Percentiles rank a stretch among this genome's conserved stretches.
Evolutionary conservation across 2,113 vertebrate genomes (phyloP).

Genomic region (Apus apus): DNA sequence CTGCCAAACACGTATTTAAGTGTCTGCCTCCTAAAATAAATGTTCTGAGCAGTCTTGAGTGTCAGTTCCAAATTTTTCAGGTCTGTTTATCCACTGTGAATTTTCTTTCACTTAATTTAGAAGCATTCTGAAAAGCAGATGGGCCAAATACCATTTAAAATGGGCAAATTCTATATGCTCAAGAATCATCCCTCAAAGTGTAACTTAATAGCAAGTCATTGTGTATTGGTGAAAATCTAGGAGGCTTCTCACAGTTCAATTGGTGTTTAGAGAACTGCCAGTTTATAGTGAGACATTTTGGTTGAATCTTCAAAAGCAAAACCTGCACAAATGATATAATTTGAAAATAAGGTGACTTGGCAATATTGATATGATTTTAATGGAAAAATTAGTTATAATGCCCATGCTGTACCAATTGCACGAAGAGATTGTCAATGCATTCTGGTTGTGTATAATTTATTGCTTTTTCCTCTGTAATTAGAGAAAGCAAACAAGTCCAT

Average conservation of each 20-base stretch:
- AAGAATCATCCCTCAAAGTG: not conserved
- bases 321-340: not conserved
- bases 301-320: not conserved
- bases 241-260: not conserved
- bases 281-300: not conserved
- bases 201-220: not conserved
- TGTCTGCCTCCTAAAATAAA: not conserved
- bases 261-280: not conserved
- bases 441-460: not conserved
- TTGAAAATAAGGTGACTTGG: not conserved
- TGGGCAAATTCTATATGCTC: not conserved
- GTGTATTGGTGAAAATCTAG: accelerated
- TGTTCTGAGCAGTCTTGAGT: not conserved
- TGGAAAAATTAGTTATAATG: not conserved
- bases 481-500: not conserved
- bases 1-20: not conserved
- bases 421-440: not conserved
- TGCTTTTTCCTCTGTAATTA: not conserved
- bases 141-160: not conserved
- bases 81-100: not conserved
- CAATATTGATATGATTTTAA: not conserved
- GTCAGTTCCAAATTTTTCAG: not conserved
- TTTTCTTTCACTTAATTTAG: not conserved
- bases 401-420: not conserved
- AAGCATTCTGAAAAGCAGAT: not conserved